phyloP scores from a whole-genome alignment of 2,113 vertebrate species.

The Cariama cristata region DNA sequence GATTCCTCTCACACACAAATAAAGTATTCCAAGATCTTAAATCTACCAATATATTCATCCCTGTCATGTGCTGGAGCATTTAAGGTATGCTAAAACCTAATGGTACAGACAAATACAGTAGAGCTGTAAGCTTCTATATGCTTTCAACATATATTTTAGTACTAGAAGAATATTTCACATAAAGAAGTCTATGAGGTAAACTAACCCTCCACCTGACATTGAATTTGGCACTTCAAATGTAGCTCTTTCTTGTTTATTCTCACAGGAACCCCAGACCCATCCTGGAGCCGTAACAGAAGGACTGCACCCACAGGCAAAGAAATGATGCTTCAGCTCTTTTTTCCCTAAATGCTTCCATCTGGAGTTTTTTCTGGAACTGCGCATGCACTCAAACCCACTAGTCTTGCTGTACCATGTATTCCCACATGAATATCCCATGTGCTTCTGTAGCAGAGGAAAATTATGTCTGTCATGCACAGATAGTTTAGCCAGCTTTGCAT shows the following conservation, averaged over 20 bases:
- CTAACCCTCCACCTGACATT: background rate
- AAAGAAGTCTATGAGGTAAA: background rate
- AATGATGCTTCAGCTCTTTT: background rate
- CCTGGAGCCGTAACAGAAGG: background rate
- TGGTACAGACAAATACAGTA: background rate
- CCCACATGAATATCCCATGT: background rate
- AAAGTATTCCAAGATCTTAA: background rate
- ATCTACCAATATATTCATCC: background rate
- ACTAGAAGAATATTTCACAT: background rate
- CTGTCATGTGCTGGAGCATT: background rate
- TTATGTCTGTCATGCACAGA: background rate
- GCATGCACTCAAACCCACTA: background rate
- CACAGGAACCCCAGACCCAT: background rate
- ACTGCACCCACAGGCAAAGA: background rate
- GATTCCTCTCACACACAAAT: background rate
- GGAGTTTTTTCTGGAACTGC: background rate
- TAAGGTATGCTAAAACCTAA: background rate
- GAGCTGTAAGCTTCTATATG: background rate
- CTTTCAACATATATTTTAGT: background rate
- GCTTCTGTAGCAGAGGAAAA: background rate
- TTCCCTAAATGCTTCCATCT: background rate
- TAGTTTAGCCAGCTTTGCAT: background rate
- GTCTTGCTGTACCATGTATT: background rate
- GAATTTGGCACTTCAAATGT: background rate
- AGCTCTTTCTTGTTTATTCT: background rate